phyloP scores from a whole-genome alignment of 2,113 vertebrate species.

The Stegastes partitus region DNA sequence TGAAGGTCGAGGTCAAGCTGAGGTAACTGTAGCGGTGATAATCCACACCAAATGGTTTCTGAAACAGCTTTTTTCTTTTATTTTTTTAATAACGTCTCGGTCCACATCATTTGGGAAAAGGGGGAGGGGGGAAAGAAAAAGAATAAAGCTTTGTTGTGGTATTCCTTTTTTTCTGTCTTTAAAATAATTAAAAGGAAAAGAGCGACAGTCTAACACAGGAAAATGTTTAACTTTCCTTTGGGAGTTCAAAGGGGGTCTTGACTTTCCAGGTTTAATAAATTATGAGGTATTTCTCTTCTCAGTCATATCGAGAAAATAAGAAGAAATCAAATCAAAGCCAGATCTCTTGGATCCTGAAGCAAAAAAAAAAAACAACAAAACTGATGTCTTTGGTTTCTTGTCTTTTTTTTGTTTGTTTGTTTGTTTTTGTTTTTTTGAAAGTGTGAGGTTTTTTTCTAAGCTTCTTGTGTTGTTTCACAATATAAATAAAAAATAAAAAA shows the following conservation, averaged over 20 bases:
- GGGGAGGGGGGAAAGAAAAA: neutral
- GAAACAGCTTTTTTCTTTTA: slow-evolving; percentile 34
- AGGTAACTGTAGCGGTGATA: slow-evolving; percentile 82
- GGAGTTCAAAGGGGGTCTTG: slow-evolving; percentile 68
- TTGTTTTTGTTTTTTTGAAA: too few relatives aligned
- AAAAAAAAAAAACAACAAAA: slow-evolving; percentile 20
- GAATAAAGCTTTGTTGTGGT: slow-evolving; percentile 69
- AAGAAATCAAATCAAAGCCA: slow-evolving; percentile 56
- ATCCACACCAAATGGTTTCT: slow-evolving; percentile 79
- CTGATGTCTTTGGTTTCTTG: slow-evolving; percentile 84
- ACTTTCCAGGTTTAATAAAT: slow-evolving; percentile 79
- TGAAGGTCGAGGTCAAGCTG: slow-evolving; percentile 85
- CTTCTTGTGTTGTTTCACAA: slow-evolving; percentile 45
- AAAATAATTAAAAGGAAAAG: slow-evolving; percentile 35
- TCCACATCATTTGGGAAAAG: slow-evolving; percentile 72
- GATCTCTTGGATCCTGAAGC: slow-evolving; percentile 57
- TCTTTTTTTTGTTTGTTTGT: too few relatives aligned
- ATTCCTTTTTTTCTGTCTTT: slow-evolving; percentile 49
- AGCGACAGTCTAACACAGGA: slow-evolving; percentile 42
- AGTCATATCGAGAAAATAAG: slow-evolving; percentile 35
- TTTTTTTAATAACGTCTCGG: slow-evolving; percentile 55
- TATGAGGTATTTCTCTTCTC: slow-evolving; percentile 84
- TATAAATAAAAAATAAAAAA: slow-evolving; percentile 37
- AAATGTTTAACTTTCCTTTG: slow-evolving; percentile 79
- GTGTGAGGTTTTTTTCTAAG: slow-evolving; percentile 42